Conservation (phyloP, 2,797 vertebrate genomes). For the Coracias cyanogaster region DNA sequence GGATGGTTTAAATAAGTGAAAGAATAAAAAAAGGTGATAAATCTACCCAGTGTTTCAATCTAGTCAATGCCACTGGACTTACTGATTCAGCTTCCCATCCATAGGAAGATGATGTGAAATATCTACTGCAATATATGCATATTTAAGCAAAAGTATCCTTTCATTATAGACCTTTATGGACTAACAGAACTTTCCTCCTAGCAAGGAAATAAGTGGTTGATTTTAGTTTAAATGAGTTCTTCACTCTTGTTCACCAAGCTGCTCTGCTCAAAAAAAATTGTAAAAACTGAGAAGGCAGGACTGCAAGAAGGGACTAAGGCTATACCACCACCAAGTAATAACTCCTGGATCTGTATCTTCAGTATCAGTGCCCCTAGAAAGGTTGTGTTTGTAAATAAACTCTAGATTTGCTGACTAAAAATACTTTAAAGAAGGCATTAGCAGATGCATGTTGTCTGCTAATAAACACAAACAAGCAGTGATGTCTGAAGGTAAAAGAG, state of each 20-base stretch:
- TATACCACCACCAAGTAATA: not conserved
- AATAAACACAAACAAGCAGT: not conserved
- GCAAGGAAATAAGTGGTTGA: not conserved
- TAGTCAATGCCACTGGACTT: not conserved
- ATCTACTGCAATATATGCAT: not conserved
- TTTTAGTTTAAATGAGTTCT: not conserved
- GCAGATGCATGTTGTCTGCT: not conserved
- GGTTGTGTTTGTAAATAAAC: not conserved
- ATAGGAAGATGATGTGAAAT: not conserved
- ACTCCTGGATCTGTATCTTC: not conserved
- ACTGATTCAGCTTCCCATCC: not conserved
- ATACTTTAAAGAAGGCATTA: not conserved
- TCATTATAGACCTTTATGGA: not conserved
- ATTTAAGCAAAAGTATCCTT: not conserved
- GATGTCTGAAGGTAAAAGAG: not conserved
- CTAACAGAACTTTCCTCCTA: not conserved
- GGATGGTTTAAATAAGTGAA: not conserved
- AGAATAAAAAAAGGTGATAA: not conserved
- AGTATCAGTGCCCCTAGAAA: not conserved
- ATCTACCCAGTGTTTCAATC: not conserved
- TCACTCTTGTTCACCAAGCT: not conserved
- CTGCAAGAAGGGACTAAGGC: not conserved
- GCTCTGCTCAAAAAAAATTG: not conserved
- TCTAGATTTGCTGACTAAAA: conserved; percentile 1
- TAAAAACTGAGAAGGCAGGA: not conserved